Evolutionary conservation across 2,113 vertebrate genomes (phyloP), one percentile per base, ranked within the genome.

Genomic region (pig (Sus scrofa)): DNA sequence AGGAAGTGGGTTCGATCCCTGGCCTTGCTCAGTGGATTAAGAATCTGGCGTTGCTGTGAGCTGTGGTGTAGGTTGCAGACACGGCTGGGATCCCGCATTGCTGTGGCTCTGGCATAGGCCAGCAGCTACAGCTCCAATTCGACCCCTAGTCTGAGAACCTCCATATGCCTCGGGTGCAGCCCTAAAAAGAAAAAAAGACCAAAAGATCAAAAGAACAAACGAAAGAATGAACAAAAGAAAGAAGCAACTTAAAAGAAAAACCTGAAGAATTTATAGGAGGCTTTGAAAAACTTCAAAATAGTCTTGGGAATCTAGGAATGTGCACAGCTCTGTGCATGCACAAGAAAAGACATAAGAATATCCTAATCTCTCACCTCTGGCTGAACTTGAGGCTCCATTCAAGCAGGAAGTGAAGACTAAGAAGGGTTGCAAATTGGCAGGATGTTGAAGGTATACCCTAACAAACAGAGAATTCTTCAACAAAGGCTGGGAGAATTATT

Each of bases 401-500:
- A 85, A 65, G 39, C 37, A 84, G 63, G 50, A 89, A 92, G 22
- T 37, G 58, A 96, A 95, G 39, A 54, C 75, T 82, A 83, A 87
- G 30, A 93, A 85, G 52, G 16, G 7, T 12, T 65, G 44, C 44
- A 78, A 84, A 58, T 8, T 50, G 34, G 15, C 67, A 77, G 34
- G 68, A n/a, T n/a, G 19, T 32, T 34, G 34, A 92, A 54, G 24
- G 37, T 24, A 44, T 39, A 18, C 18, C 44, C 2, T 2, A 18
- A 86, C 54, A 84, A 15, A 65, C 12, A 11, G 4, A 13, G 26
- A 82, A 67, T 32, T 50, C 26, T 70, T 77, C 60, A n/a, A 85
- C 39, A 88, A 78, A 93, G 37, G 6, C 37, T 86, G 7, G 58
- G 9, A 84, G 14, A 78, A 6, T 58, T 37, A 73, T 6, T 89